These are phyloP conservation scores for Pyrochroa serraticornis DNA, from an alignment of 2,888 invertebrate genomes.

Conservation along the genomic window DNA sequence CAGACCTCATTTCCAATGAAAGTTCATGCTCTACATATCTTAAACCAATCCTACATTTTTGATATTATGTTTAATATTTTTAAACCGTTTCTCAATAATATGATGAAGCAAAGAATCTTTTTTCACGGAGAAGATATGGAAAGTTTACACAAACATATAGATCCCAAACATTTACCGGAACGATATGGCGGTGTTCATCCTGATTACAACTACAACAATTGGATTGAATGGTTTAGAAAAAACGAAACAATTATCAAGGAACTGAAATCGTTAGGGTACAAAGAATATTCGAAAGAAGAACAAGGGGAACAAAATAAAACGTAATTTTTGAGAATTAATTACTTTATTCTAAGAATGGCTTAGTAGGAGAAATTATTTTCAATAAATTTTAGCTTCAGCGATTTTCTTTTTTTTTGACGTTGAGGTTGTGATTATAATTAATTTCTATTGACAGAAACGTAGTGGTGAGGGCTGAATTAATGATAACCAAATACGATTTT, in stretches of 20 bases:
- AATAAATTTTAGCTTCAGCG: too few species aligned
- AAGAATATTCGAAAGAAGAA: conserved; percentile 24
- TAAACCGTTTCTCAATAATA: conserved; percentile 73
- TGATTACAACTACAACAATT: conserved; percentile 75
- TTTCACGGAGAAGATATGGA: conserved; percentile 77
- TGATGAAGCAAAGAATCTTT: conserved; percentile 67
- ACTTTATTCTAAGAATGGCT: too few species aligned
- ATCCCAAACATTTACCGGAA: conserved; percentile 73
- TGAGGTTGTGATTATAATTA: too few species aligned
- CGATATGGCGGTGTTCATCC: conserved; percentile 68
- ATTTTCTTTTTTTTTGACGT: neutral
- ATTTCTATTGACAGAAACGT: too few species aligned
- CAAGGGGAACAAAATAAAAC: conserved; percentile 28
- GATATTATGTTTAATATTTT: conserved; percentile 79
- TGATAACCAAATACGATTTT: too few species aligned
- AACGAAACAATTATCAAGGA: conserved; percentile 67
- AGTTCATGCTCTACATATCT: conserved; percentile 76
- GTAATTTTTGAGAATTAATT: neutral
- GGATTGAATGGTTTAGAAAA: conserved; percentile 69
- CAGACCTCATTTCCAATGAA: conserved; percentile 77
- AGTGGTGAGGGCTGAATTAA: too few species aligned
- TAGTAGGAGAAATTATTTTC: too few species aligned
- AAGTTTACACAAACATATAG: conserved; percentile 76
- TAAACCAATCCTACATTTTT: conserved; percentile 83
- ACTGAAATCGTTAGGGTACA: conserved; percentile 65